These are phyloP conservation scores for Hydrocynus forskahlii DNA, from an alignment of 2,797 vertebrate species.

Conservation along the genomic window DNA sequence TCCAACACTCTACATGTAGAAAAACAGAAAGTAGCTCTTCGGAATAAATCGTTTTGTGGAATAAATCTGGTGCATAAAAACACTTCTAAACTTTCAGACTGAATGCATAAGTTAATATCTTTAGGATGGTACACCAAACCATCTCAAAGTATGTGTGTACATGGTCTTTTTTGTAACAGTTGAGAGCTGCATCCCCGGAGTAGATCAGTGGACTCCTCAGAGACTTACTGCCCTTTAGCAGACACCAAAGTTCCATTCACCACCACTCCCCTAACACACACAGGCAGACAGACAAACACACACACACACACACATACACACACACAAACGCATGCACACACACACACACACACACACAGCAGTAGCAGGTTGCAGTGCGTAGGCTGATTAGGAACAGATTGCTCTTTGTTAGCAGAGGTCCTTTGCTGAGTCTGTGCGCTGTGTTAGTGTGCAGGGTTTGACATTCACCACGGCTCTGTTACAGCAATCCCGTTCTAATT, in stretches of 20 bases:
- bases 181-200: slow-evolving; percentile 56
- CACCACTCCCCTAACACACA: slow-evolving; percentile 41
- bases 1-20: slow-evolving; percentile 83
- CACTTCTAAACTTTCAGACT: background rate
- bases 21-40: background rate
- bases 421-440: slow-evolving; percentile 58
- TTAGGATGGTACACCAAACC: slow-evolving; percentile 1
- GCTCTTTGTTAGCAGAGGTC: slow-evolving; percentile 67
- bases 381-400: slow-evolving; percentile 66
- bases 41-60: background rate
- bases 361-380: slow-evolving; percentile 54
- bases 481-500: slow-evolving; percentile 84
- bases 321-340: slow-evolving; percentile 57
- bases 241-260: slow-evolving; percentile 58
- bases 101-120: background rate
- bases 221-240: slow-evolving; percentile 66
- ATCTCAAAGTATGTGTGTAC: slow-evolving; percentile 21
- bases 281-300: slow-evolving; percentile 29
- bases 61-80: background rate
- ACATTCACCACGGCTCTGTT: slow-evolving; percentile 73
- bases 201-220: slow-evolving; percentile 64
- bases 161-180: slow-evolving; percentile 41
- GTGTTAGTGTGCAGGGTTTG: slow-evolving; percentile 66
- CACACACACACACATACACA: slow-evolving; percentile 50
- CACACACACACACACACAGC: slow-evolving; percentile 46